Base-by-base conservation (phyloP, 1,140 invertebrate genomes). In the Dreissena polymorpha region DNA sequence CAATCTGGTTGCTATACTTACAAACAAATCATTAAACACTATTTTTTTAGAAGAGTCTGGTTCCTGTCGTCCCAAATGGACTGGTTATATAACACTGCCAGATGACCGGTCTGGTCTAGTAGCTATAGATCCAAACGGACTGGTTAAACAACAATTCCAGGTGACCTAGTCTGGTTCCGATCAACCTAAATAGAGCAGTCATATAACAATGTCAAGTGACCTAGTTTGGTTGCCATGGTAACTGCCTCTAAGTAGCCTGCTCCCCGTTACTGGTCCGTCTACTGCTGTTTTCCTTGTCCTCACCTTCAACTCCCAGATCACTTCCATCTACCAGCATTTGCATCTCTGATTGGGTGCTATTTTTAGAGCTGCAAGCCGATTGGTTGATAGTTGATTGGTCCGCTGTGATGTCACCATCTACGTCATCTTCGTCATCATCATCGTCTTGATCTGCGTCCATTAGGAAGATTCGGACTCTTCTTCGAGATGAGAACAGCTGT, bases 401-500 rank as follows among this genome's bases (percentile, higher is more conserved):
- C 55, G 77, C 71, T 13, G 82, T 89, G n/a, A 79, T 83, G 57
- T 87, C 87, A 68, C 67, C 79, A 21, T 88, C 89, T 27, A 79
- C 86, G 3, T 86, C 87, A 1, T 85, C 86, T 25, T 96, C 96
- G 50, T 97, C 96, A 85, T 97, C 97, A 25, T 94, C 93, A 8
- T 93, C 93, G 85, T 98, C 97, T 10, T 96, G 96, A 89, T 97
- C 97, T 0, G 95, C 96, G 94, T 98, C 97, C 95, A 98, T 98
- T 91, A 98, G 97, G 89, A 97, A 96, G 53, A 98, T 94, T 82
- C 96, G 94, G 63, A 98, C 96, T 91, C 97, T 97, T 74, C 96
- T 94, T 81, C 94, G 93, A 86, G 95, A 96, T 88, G 96, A 95
- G 21, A 96, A 96, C 14, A 98, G 92, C 76, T 91, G 78, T 13